Evolutionary conservation across 2,113 vertebrate species (phyloP), one percentile per base, ranked within the genome.

Genomic region (Dissostichus mawsoni): DNA sequence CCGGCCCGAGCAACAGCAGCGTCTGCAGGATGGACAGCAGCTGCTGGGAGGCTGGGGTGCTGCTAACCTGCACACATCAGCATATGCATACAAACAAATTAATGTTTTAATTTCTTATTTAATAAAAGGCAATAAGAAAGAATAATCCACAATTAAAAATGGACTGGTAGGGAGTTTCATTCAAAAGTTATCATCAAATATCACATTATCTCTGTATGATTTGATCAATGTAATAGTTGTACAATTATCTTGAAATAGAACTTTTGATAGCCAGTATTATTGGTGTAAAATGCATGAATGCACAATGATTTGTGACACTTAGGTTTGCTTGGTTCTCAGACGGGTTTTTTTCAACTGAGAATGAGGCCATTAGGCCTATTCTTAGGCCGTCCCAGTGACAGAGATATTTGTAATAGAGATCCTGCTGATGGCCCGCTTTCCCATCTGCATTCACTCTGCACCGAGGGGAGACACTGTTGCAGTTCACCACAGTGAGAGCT

Each of bases 21-120:
- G 96, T 96, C 92, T 99, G 98, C 17, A 99, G 94, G 85, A 99
- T 96, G 8, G 98, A 97, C 74, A 99, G 92, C 78, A 99, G 95
- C 89, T 98, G 98, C 9, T 96, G 90, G 0, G 98, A 98, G 0
- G 92, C 93, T 0, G 98, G 98, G 36, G 96, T 97, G 80, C 96
- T 95, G 94, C 98, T 99, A 81, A 99, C 96, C 98, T 99, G 88
- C 61, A 92, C 80, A 66, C 5, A 72, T 11, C 13, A 23, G 47
- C 59, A 83, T n/a, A n/a, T n/a, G n/a, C n/a, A n/a, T 13, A 9
- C 1, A 7, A 44, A 69, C 14, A 11, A n/a, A 25, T 10, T 0
- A 20, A n/a, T n/a, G n/a, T n/a, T n/a, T n/a, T n/a, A n/a, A n/a
- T n/a, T n/a, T n/a, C n/a, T n/a, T n/a, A n/a, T n/a, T n/a, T n/a